Conservation (phyloP, 1,140 invertebrate species). For the Euwallacea similis region DNA sequence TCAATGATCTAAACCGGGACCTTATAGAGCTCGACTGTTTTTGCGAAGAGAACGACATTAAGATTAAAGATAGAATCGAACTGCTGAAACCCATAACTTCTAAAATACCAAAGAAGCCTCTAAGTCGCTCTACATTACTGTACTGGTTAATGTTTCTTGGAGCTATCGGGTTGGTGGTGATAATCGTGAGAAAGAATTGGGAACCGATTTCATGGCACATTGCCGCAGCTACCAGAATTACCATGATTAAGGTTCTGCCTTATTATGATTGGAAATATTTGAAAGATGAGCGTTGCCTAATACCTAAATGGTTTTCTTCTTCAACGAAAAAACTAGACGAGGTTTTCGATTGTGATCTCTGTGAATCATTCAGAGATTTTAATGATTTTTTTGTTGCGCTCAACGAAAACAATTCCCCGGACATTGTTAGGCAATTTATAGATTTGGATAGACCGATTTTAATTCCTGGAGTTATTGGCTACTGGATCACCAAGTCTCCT, state of each 20-base stretch:
- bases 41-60: conserved; percentile 67
- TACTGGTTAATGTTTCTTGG: conserved; percentile 17
- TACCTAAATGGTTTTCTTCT: conserved; percentile 46
- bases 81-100: conserved; percentile 66
- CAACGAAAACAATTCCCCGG: conserved; percentile 24
- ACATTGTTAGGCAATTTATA: conserved; percentile 40
- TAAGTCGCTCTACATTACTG: background rate
- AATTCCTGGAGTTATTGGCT: conserved; percentile 34
- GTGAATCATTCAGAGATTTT: conserved; percentile 44
- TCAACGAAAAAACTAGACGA: conserved; percentile 48
- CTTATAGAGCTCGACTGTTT: conserved; percentile 64
- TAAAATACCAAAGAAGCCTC: conserved; percentile 30
- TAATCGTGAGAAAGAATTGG: conserved; percentile 55
- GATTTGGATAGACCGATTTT: conserved; percentile 44
- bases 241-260: conserved; percentile 69
- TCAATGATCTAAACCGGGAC: conserved; percentile 55
- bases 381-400: conserved; percentile 33
- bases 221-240: conserved; percentile 63
- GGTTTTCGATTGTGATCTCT: conserved; percentile 47
- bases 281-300: conserved; percentile 73
- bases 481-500: conserved; percentile 37
- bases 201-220: conserved; percentile 60
- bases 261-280: conserved; percentile 80
- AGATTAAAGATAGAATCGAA: conserved; percentile 61
- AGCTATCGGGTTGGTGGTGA: conserved; percentile 24